A percentile compares a stretch with the other conserved stretches of the same genome.
Conservation (phyloP, 37 sponge, comb jelly and placozoan species). For the Beroe forskalii region DNA sequence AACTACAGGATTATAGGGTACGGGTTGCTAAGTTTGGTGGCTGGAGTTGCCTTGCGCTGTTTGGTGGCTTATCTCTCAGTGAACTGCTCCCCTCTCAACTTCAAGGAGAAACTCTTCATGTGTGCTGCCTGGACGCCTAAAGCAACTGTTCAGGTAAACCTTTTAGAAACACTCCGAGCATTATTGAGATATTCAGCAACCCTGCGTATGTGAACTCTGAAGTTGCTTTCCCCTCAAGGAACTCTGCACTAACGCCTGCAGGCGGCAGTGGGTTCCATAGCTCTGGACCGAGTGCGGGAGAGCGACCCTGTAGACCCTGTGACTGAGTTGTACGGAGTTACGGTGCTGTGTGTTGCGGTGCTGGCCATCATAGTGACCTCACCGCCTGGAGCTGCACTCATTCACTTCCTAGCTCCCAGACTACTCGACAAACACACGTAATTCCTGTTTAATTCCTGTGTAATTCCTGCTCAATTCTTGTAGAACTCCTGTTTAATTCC, state of each 20-base stretch:
- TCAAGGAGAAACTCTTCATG: constrained; percentile 54
- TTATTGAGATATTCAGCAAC: too few species aligned
- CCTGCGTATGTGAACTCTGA: background rate
- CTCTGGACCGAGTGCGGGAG: constrained; percentile 71
- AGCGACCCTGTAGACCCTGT: background rate
- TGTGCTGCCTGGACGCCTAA: constrained; percentile 56
- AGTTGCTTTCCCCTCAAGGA: too few species aligned
- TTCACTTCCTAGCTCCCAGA: constrained; percentile 75
- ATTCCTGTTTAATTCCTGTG: too few species aligned
- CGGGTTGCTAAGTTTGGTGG: background rate
- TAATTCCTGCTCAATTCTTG: too few species aligned
- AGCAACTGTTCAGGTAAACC: constrained; percentile 64
- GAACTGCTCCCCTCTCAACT: background rate
- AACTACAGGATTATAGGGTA: constrained; percentile 66
- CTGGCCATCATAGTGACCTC: constrained; percentile 84
- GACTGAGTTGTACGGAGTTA: background rate
- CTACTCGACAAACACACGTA: constrained; percentile 67
- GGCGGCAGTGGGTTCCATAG: constrained; percentile 85
- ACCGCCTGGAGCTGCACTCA: constrained; percentile 80
- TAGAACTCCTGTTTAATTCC: too few species aligned
- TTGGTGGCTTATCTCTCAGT: constrained; percentile 32
- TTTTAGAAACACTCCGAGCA: background rate
- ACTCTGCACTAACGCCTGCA: too few species aligned
- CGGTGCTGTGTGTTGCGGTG: constrained; percentile 83
- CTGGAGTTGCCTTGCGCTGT: constrained; percentile 12